These are phyloP conservation scores for Cataglyphis rosenhaueri DNA, from an alignment of 2,888 invertebrate species.

Conservation along the genomic window DNA sequence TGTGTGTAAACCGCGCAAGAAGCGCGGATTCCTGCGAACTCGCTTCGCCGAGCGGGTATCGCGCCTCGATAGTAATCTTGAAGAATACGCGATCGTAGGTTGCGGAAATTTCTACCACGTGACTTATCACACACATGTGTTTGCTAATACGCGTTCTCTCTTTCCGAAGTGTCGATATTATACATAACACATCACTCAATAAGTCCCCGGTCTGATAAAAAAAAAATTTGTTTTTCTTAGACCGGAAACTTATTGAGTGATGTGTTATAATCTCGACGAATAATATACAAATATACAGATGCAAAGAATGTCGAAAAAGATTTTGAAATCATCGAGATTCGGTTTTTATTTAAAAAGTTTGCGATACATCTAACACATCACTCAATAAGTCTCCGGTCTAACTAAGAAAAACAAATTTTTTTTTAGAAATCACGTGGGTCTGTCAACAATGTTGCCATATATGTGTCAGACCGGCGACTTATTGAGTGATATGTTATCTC, in stretches of 20 bases:
- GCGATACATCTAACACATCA: background rate
- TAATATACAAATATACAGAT: background rate
- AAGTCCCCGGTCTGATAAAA: no score
- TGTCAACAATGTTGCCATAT: no score
- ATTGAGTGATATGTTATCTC: no score
- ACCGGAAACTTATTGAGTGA: no score
- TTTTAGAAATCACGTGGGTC: no score
- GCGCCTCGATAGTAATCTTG: slow-evolving; percentile 23
- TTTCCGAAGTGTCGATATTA: background rate
- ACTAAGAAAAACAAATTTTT: no score
- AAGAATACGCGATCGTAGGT: background rate
- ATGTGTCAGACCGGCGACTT: no score
- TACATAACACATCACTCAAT: no score
- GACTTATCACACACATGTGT: background rate
- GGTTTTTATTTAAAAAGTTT: background rate
- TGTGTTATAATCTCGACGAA: background rate
- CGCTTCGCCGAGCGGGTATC: slow-evolving; percentile 7
- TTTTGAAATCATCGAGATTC: background rate
- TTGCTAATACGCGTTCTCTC: background rate
- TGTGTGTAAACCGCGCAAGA: slow-evolving; percentile 43
- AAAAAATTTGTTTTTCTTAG: no score
- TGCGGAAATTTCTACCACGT: background rate
- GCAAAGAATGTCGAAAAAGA: background rate
- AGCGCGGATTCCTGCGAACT: slow-evolving; percentile 45
- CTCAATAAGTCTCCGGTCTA: no score